Conservation (phyloP, 2,888 invertebrate genomes). For the Deroplatys truncata region DNA sequence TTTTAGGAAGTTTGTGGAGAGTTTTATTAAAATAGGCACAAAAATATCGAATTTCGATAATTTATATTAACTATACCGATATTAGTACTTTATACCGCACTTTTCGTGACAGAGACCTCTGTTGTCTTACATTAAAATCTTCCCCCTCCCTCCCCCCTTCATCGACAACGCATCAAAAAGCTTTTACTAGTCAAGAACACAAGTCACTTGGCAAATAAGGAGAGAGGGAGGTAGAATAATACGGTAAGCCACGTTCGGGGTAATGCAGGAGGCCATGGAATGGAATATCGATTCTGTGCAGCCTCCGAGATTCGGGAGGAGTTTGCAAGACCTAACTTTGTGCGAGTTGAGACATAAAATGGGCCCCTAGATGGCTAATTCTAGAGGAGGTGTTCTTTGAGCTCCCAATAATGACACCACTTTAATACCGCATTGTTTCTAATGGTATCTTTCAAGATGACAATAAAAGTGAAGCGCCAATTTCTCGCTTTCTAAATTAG, state of each 20-base stretch:
- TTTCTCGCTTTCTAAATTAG: no score
- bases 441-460: no score
- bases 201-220: background rate
- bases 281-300: background rate
- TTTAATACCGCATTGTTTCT: no score
- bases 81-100: no score
- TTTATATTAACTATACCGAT: no score
- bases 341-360: background rate
- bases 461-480: no score
- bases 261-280: background rate
- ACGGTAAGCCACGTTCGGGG: background rate
- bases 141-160: background rate
- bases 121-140: background rate
- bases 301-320: background rate
- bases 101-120: background rate
- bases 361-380: background rate
- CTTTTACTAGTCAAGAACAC: background rate
- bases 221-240: background rate
- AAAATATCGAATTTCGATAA: no score
- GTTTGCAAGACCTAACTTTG: background rate
- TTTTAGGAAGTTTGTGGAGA: no score
- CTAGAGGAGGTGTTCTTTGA: background rate
- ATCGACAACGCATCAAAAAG: background rate
- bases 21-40: no score
- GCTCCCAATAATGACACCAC: no score